Base-by-base conservation (phyloP, 2,888 invertebrate genomes). In the Lottia gigantea region DNA sequence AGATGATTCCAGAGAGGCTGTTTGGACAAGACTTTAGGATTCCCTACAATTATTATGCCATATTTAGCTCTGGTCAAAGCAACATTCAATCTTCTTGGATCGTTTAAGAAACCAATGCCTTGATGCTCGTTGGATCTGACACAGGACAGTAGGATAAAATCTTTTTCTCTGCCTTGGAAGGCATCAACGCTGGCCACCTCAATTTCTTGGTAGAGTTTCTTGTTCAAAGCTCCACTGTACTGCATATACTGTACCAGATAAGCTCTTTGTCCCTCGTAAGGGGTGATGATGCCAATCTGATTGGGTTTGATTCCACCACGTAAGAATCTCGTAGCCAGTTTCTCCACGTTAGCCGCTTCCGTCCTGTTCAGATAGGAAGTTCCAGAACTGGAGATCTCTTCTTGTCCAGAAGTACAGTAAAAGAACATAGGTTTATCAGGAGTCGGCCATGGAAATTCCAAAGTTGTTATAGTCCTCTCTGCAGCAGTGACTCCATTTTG, bases 161-260 rank as follows among this genome's bases (percentile, higher is more conserved):
- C 99, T 86, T 99, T 99, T 87, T 99, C 99, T 66, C 99, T 91
- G 0, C 99, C 99, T 89, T 98, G 98, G 89, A 99, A 99, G 0
- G 99, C 99, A 89, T 99, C 99, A 3, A 99, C 99, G 89, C 97
- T 98, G 12, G 98, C 99, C 0, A 99, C 98, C 90, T 99, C 99
- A 70, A 99, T 97, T 87, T 98, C 98, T 90, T 90, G 89, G 88
- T 99, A 99, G 0, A 99, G 90, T 86, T 98, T 98, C 49, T 96
- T 94, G 87, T 98, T 97, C 70, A 99, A 90, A 15, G 97, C 95
- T 15, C 99, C 99, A 87, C 97, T 98, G 87, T 97, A 97, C 89
- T 98, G 98, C 98, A 99, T 98, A 88, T 98, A 96, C 87, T 98
- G 98, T 0, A 91, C 98, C 75, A 99, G 91, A 87, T 97, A 99